Conservation (phyloP, 2,113 vertebrate species). For the Dicrurus megarhynchus region DNA sequence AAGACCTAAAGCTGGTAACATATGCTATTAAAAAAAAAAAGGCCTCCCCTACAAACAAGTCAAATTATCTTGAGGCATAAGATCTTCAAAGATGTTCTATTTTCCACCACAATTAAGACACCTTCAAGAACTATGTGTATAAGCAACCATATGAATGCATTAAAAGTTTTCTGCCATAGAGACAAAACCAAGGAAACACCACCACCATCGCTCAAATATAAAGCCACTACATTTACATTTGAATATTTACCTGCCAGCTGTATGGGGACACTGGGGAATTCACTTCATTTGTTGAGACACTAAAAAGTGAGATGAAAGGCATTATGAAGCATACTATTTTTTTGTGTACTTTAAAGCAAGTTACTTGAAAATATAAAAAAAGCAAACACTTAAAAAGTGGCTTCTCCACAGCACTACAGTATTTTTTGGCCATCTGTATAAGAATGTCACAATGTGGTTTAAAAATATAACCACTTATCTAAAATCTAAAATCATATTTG, state of each 20-base stretch:
- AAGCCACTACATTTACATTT: not conserved
- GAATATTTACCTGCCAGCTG: constrained; percentile 83
- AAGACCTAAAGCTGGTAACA: not conserved
- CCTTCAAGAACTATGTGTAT: not conserved
- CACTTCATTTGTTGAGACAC: constrained; percentile 86
- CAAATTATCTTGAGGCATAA: not conserved
- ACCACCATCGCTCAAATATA: not conserved
- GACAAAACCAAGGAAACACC: not conserved
- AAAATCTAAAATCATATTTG: not conserved
- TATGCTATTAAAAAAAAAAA: not conserved
- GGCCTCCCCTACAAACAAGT: not conserved
- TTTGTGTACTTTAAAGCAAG: not conserved
- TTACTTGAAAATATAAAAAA: not conserved
- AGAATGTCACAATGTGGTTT: not conserved
- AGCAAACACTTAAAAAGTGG: not conserved
- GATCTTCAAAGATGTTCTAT: not conserved
- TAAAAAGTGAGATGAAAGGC: constrained; percentile 62
- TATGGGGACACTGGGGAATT: constrained; percentile 80
- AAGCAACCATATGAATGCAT: accelerated
- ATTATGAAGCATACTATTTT: not conserved
- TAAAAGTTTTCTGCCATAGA: not conserved
- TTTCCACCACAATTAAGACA: not conserved
- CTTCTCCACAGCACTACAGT: not conserved
- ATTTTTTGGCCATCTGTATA: not conserved
- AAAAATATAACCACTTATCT: not conserved